Base-by-base conservation (phyloP, 2,797 vertebrate species). In the Zalophus californianus region DNA sequence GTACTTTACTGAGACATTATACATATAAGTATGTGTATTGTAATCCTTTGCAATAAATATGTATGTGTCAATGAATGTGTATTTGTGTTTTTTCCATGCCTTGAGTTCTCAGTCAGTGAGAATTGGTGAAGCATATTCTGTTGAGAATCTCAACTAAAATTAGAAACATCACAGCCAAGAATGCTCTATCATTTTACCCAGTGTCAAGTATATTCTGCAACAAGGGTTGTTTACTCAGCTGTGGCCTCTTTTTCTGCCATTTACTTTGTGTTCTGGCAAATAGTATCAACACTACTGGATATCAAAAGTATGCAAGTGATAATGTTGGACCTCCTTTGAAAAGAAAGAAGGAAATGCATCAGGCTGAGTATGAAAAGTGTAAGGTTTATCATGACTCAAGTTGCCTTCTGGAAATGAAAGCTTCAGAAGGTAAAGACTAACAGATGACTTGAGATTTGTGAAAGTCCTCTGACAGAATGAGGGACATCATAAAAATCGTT, bases 231-330 rank as follows among this genome's bases (percentile, higher is more conserved):
- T 97, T 93, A 85, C 68, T 73, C 95, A 94, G 94, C 87, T 95
- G 95, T 44, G 35, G 27, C 23, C 88, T 92, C 70, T 29, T 92
- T 95, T 86, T 68, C 85, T 92, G 86, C 75, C 80, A 86, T 66
- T 97, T 94, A 64, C 60, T 96, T 92, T 96, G 72, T 89, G 41
- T 68, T 70, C 54, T 88, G 52, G 48, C 73, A 96, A 96, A 96
- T 50, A 90, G 58, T 23, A 68, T 79, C 35, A 5, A 87, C 50
- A 73, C 9, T 73, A 83, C 18, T 48, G 23, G 41, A 66, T 66
- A 91, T 86, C 60, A 92, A 54, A 87, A 97, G 50, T 58, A 92
- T 68, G n/a, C 60, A 73, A 70, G 23, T 78, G 29, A 29, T 70
- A 86, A 68, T 50, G 27, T 50, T 86, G 27, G 77, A 38, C 20